Conservation (phyloP, 2,797 vertebrate genomes). For the Chelon labrosus region DNA sequence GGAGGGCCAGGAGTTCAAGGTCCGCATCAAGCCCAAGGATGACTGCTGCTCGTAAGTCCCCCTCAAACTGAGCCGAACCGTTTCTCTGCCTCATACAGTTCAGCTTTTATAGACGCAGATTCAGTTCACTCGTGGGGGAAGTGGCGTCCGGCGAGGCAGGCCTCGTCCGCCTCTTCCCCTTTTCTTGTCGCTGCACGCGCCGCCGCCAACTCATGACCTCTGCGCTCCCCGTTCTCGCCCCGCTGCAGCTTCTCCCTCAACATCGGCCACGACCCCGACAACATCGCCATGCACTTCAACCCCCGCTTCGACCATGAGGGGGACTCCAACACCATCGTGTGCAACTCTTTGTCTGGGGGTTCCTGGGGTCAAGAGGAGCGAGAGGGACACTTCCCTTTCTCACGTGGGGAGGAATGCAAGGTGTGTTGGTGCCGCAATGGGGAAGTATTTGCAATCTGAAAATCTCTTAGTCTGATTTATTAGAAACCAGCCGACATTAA, state of each 20-base stretch:
- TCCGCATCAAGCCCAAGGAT: slow-evolving; percentile 67
- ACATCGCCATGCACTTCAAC: slow-evolving; percentile 85
- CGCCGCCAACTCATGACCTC: background rate
- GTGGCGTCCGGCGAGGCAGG: fast-evolving
- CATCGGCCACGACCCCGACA: slow-evolving; percentile 75
- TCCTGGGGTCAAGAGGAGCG: slow-evolving; percentile 71
- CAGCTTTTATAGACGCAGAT: background rate
- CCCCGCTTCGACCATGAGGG: slow-evolving; percentile 66
- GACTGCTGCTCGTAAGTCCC: slow-evolving; percentile 43
- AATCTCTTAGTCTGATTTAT: no score
- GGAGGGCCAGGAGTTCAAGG: slow-evolving; percentile 81
- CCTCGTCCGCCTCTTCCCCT: background rate
- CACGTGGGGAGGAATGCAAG: slow-evolving; percentile 77
- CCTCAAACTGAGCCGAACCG: no score
- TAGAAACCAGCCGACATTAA: no score
- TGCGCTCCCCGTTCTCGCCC: background rate
- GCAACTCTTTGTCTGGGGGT: slow-evolving; percentile 76
- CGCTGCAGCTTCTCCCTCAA: slow-evolving; percentile 82
- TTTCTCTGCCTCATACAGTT: background rate
- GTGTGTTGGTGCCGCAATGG: slow-evolving; percentile 51
- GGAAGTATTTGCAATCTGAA: background rate
- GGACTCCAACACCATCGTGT: slow-evolving; percentile 64
- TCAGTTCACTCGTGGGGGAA: background rate
- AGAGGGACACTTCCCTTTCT: slow-evolving; percentile 74
- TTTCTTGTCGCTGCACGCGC: background rate